Evolutionary conservation across 2,888 invertebrate genomes (phyloP).

Genomic region (Agonum fuliginosum): DNA sequence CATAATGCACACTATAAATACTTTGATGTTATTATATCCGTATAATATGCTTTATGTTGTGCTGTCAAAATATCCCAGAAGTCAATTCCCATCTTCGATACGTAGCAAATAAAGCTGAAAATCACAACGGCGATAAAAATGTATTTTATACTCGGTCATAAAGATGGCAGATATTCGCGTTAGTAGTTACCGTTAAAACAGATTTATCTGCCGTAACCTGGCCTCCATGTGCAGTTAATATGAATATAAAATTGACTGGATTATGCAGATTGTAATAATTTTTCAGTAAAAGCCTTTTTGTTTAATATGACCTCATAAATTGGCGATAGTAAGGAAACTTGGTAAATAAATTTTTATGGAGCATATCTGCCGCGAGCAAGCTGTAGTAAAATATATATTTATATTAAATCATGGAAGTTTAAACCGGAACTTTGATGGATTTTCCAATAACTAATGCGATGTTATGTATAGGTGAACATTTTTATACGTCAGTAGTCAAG

Average conservation of each 20-base stretch:
- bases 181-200: conserved; percentile 1
- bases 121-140: not conserved
- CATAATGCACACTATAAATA: not conserved
- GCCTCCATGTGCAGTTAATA: not conserved
- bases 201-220: conserved; percentile 3
- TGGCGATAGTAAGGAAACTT: no score
- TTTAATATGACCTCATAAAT: not conserved
- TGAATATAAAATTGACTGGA: not conserved
- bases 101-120: not conserved
- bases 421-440: not conserved
- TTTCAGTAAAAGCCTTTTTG: not conserved
- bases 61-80: not conserved
- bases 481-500: not conserved
- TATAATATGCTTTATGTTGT: not conserved
- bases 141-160: not conserved
- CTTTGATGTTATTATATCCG: not conserved
- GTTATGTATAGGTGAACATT: not conserved
- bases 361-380: no score
- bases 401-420: not conserved
- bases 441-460: not conserved
- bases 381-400: not conserved
- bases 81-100: not conserved
- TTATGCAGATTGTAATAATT: conserved; percentile 1
- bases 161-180: not conserved
- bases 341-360: not conserved